A percentile compares a stretch with the other conserved stretches of the same genome.
These are phyloP conservation scores for Hypsibius dujardini DNA, from an alignment of 1,140 invertebrate genomes.

Conservation along the genomic window DNA sequence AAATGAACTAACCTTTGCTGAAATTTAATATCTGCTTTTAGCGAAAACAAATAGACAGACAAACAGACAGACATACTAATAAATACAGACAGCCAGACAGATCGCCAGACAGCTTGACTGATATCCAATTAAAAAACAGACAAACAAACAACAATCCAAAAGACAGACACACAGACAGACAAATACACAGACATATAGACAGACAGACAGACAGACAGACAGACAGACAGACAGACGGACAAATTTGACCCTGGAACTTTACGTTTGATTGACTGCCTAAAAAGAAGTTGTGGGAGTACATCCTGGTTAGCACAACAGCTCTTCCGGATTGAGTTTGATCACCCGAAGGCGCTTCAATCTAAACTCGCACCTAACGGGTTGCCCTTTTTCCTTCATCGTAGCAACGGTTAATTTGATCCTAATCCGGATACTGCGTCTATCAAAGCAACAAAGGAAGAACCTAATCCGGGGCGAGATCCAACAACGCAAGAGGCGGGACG, in stretches of 20 bases:
- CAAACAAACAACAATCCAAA: too few species aligned
- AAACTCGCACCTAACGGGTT: background rate
- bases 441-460: background rate
- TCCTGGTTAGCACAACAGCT: background rate
- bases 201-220: too few species aligned
- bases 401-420: slow-evolving; percentile 15
- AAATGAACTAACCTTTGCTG: background rate
- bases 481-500: slow-evolving; percentile 6
- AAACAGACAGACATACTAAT: background rate
- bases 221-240: too few species aligned
- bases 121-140: too few species aligned
- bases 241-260: too few species aligned
- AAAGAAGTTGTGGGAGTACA: background rate
- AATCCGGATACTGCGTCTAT: background rate
- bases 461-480: background rate
- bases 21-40: background rate
- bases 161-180: too few species aligned
- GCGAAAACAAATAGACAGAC: background rate
- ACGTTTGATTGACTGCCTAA: too few species aligned
- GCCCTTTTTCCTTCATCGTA: background rate
- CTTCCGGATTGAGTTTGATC: background rate
- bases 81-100: background rate
- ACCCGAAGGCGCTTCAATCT: background rate
- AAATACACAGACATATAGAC: too few species aligned
- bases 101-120: too few species aligned